Evolutionary conservation across 2,888 invertebrate genomes (phyloP).

Genomic region (Balanococcus diminutus): DNA sequence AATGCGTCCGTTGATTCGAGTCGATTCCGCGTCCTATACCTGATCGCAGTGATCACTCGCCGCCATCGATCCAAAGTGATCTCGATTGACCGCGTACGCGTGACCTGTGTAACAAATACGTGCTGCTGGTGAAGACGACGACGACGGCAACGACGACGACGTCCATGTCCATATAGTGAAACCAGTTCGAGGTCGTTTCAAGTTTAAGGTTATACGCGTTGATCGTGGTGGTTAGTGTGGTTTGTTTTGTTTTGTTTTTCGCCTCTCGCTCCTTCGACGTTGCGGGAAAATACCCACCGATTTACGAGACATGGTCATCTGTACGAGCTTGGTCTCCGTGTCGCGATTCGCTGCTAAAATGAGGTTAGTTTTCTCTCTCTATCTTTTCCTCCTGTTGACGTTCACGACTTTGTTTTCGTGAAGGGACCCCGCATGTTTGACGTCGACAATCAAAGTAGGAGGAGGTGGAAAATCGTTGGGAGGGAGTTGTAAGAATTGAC

Average conservation of each 20-base stretch:
- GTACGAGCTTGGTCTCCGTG: neutral
- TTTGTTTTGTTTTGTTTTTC: neutral
- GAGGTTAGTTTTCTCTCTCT: neutral
- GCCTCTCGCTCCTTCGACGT: no score
- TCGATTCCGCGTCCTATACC: neutral
- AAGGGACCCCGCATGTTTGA: neutral
- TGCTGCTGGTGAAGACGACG: neutral
- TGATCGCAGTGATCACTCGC: neutral
- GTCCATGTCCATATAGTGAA: neutral
- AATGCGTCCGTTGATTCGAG: neutral
- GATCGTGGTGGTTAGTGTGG: neutral
- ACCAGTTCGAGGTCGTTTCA: slow-evolving; percentile 23
- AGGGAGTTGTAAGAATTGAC: no score
- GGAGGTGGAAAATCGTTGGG: no score
- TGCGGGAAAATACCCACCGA: neutral
- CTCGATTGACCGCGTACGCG: neutral
- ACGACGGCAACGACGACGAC: neutral
- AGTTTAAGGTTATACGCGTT: neutral
- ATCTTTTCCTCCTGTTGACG: neutral
- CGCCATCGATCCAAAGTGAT: neutral
- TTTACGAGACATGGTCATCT: neutral
- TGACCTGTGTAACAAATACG: neutral
- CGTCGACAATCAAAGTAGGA: neutral
- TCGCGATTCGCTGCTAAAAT: neutral
- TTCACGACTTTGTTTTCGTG: neutral